Percentiles rank a stretch among this genome's conserved stretches.
Evolutionary conservation across 2,113 vertebrate species (phyloP).

Genomic region (Sitta europaea): DNA sequence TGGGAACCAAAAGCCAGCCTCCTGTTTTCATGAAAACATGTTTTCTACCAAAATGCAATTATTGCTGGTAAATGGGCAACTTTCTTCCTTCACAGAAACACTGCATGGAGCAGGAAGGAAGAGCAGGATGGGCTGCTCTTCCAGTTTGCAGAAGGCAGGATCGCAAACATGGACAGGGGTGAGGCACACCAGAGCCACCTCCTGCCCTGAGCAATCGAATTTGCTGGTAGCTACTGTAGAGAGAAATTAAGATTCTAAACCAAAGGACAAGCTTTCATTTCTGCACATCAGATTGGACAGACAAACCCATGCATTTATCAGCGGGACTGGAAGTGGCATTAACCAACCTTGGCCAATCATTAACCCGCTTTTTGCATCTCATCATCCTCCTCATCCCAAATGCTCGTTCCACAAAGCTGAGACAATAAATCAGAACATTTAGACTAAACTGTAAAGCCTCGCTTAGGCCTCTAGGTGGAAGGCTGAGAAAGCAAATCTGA

Average conservation of each 20-base stretch:
- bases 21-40: accelerated
- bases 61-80: not conserved
- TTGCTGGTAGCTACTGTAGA: not conserved
- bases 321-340: not conserved
- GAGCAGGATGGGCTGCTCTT: not conserved
- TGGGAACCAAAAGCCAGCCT: not conserved
- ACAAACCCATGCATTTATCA: accelerated
- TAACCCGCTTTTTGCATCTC: not conserved
- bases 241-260: not conserved
- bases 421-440: too few species aligned
- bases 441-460: not conserved
- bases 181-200: not conserved
- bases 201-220: not conserved
- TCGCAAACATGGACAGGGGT: not conserved
- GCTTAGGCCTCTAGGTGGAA: not conserved
- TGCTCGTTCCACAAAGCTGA: not conserved
- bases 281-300: not conserved
- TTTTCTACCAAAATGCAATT: not conserved
- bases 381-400: not conserved
- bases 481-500: not conserved
- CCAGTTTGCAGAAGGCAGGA: not conserved
- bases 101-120: not conserved
- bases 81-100: not conserved
- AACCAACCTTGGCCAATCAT: not conserved
- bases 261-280: not conserved